Percentiles rank a stretch among this genome's conserved stretches.
Evolutionary conservation across 2,113 vertebrate genomes (phyloP).

Genomic region (Colistium nudipinnis): DNA sequence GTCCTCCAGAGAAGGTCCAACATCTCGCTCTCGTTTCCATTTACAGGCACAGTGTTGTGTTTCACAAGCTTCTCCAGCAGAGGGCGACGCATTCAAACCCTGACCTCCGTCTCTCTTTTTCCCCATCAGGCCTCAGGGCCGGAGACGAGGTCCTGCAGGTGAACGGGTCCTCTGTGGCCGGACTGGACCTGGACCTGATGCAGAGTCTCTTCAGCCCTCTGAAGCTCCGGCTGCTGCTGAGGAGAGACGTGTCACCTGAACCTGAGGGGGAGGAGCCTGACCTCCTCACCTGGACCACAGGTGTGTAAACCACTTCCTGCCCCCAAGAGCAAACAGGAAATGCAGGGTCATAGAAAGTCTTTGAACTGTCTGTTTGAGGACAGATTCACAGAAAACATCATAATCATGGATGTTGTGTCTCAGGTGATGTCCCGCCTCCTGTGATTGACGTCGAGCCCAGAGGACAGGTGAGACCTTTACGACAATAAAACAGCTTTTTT

Average conservation of each 20-base stretch:
- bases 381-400: constrained; percentile 23
- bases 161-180: constrained; percentile 84
- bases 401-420: neutral
- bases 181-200: constrained; percentile 88
- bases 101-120: neutral
- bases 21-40: neutral
- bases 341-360: too few species aligned
- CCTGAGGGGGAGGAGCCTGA: constrained; percentile 69
- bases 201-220: constrained; percentile 87
- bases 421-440: constrained; percentile 7
- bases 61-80: too few species aligned
- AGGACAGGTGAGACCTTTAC: constrained; percentile 40
- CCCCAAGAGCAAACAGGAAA: too few species aligned
- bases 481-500: too few species aligned
- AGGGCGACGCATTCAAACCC: neutral
- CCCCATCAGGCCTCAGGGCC: constrained; percentile 85
- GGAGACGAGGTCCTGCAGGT: constrained; percentile 89
- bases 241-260: constrained; percentile 68
- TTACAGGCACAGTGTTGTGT: too few species aligned
- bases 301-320: constrained; percentile 65
- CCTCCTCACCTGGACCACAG: constrained; percentile 77
- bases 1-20: constrained; percentile 85
- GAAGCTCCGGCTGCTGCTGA: constrained; percentile 83
- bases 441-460: neutral
- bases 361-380: too few species aligned